Evolutionary conservation across 2,888 invertebrate genomes (phyloP).

Genomic region (Epistrophe eligans): DNA sequence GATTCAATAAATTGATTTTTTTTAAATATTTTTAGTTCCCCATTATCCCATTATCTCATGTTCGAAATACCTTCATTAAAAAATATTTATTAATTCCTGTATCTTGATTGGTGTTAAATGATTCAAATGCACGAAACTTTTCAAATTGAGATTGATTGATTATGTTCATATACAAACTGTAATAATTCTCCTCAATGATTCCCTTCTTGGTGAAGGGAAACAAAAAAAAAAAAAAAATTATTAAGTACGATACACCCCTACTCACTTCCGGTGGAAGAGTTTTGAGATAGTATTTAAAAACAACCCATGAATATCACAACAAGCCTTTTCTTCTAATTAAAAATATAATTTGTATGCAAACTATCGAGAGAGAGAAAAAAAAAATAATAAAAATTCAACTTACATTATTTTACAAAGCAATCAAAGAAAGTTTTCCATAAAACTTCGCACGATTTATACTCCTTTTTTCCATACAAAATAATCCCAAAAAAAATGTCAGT

Average conservation of each 20-base stretch:
- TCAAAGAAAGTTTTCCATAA: conserved; percentile 76
- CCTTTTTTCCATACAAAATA: conserved; percentile 46
- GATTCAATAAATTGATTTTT: no score
- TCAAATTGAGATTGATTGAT: not conserved
- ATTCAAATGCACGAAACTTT: not conserved
- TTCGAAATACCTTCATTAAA: not conserved
- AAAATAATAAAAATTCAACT: conserved; percentile 76
- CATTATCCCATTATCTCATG: no score
- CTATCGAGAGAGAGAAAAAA: not conserved
- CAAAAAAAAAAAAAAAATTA: not conserved
- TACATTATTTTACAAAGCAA: conserved; percentile 83
- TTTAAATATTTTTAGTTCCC: no score
- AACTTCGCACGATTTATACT: conserved; percentile 60
- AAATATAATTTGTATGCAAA: not conserved
- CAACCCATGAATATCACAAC: not conserved
- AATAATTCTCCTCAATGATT: not conserved
- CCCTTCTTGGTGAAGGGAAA: not conserved
- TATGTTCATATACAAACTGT: not conserved
- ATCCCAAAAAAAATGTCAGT: conserved; percentile 55
- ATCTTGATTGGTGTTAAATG: no score
- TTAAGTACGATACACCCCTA: not conserved
- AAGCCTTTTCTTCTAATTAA: not conserved
- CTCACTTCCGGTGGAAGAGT: not conserved
- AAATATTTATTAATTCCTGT: no score
- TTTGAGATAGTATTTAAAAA: not conserved